Percentiles rank a stretch among this genome's conserved stretches.
Conservation (phyloP, 92 coral and sea anemone species). For the Hydrozoanthus gracilis region DNA sequence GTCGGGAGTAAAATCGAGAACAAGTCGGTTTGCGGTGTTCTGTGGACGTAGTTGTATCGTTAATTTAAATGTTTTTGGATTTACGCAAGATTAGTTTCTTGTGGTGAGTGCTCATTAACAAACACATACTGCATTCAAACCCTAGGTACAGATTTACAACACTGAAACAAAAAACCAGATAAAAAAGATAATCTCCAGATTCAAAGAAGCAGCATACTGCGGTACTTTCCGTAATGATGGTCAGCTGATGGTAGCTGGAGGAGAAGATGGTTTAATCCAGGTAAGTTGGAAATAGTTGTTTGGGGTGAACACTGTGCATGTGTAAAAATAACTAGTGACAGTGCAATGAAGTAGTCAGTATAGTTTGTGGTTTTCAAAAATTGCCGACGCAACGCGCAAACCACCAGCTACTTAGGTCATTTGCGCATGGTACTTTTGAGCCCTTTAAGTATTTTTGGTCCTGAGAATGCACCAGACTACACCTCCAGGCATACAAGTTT, state of each 20-base stretch:
- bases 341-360: too few species aligned
- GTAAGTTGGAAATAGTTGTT: conserved; percentile 18
- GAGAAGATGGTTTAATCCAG: conserved; percentile 80
- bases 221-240: conserved; percentile 94
- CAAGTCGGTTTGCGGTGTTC: background rate
- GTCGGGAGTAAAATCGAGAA: background rate
- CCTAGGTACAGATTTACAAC: conserved; percentile 84
- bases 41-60: too few species aligned
- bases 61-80: too few species aligned
- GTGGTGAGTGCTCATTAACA: too few species aligned
- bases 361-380: too few species aligned
- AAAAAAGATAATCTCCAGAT: conserved; percentile 83
- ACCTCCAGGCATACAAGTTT: too few species aligned
- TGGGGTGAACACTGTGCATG: background rate
- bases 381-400: too few species aligned
- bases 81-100: too few species aligned
- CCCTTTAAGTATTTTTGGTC: too few species aligned
- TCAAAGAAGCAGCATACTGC: conserved; percentile 81
- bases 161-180: conserved; percentile 88
- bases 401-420: too few species aligned
- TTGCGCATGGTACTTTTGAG: too few species aligned
- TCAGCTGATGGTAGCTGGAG: conserved; percentile 87
- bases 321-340: background rate
- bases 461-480: too few species aligned
- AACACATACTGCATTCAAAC: background rate